Evolutionary conservation across 2,888 invertebrate species (phyloP), one percentile per base, ranked within the genome.

Genomic region (Eristalinus sepulchralis): DNA sequence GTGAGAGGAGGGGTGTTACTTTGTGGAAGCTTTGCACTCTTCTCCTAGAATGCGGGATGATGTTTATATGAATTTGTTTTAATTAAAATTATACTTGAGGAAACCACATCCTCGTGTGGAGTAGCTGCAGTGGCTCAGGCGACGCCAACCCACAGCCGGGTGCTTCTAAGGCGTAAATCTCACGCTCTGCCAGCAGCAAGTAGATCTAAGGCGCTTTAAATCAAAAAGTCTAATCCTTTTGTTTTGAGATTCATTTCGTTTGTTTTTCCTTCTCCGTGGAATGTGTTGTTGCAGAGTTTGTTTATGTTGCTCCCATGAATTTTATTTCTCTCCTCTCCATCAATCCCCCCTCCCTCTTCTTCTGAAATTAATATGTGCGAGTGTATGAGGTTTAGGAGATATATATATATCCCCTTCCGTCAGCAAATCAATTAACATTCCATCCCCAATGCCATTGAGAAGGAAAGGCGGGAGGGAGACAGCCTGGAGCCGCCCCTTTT

Each of bases 201-300:
- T 80, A 72, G 31, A 77, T 77, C 34, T 63, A 76, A 66, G 59
- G 60, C 59, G 77, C 77, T 60, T 73, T 85, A 85, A 85, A 85
- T 85, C 82, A 85, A 85, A 81, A 82, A 85, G 85, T 85, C 81
- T 85, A 82, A 85, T 85, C 85, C 85, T 81, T 85, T 76, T 76
- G 75, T 84, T 81, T 81, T 81, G 55, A 33, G 33, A 75, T 73
- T 63, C 73, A 75, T 81, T 75, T 81, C 68, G 63, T 53, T 80
- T 36, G 31, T 57, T 39, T 57, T 34, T 66, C 20, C 67, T 71
- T 66, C 57, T 53, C 10, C 36, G 13, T 13, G 13, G 71, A 67
- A 57, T 68, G n/a, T 39, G 3, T 39, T n/a, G 39, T 39, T 17
- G 39, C 47, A 17, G 17, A 47, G 47, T 85, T 82, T 82, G 68